Evolutionary conservation across 2,888 invertebrate genomes (phyloP).

Genomic region (Ophion obscuratus): DNA sequence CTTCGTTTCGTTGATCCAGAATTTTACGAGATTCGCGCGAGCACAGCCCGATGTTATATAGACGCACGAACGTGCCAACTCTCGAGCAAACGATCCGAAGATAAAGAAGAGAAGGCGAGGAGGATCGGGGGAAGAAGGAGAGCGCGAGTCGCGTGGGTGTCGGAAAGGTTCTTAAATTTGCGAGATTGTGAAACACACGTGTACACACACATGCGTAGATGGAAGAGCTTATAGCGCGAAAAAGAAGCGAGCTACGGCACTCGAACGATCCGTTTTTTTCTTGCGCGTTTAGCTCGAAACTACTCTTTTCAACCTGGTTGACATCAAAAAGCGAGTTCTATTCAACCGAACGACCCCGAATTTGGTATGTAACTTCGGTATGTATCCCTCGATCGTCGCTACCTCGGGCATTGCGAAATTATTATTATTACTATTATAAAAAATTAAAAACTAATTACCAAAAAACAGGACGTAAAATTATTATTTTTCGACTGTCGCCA

Average conservation of each 20-base stretch:
- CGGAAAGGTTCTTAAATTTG: conserved; percentile 42
- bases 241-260: not conserved
- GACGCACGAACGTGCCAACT: conserved; percentile 55
- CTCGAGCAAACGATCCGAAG: conserved; percentile 68
- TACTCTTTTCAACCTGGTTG: too few relatives aligned
- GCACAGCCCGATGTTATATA: conserved; percentile 27
- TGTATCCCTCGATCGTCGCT: too few relatives aligned
- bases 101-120: conserved; percentile 60
- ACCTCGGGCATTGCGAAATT: too few relatives aligned
- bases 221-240: not conserved
- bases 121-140: not conserved
- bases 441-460: too few relatives aligned
- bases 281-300: too few relatives aligned
- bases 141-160: conserved; percentile 65
- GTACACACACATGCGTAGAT: not conserved
- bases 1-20: conserved; percentile 60
- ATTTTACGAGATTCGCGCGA: conserved; percentile 68
- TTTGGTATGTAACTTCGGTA: too few relatives aligned
- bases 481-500: too few relatives aligned
- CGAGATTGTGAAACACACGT: conserved; percentile 45
- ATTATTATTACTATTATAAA: too few relatives aligned
- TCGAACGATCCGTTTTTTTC: not conserved
- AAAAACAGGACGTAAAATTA: too few relatives aligned
- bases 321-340: not conserved
- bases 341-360: too few relatives aligned